Evolutionary conservation across 2,888 invertebrate species (phyloP).

Genomic region (Melipona beecheii): DNA sequence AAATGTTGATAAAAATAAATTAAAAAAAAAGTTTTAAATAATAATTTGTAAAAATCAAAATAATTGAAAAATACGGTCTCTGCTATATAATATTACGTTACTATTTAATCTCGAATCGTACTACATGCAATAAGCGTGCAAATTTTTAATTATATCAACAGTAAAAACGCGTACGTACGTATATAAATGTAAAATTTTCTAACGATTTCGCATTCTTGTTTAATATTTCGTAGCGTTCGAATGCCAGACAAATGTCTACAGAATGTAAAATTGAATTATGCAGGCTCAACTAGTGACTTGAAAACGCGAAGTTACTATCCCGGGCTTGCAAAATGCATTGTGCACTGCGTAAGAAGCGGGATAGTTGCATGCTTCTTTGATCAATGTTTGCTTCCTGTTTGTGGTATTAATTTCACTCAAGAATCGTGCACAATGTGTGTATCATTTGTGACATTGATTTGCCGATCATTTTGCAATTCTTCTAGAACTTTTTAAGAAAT

Average conservation of each 20-base stretch:
- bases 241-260: neutral
- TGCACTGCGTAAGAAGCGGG: slow-evolving; percentile 45
- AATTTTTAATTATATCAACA: neutral
- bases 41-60: neutral
- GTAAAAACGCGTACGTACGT: neutral
- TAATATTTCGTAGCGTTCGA: neutral
- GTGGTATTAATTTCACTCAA: slow-evolving; percentile 46
- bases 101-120: neutral
- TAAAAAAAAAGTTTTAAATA: neutral
- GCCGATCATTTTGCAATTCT: slow-evolving; percentile 33
- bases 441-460: slow-evolving; percentile 19
- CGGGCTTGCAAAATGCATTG: slow-evolving; percentile 7
- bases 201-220: neutral
- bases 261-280: neutral
- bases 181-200: neutral
- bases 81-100: neutral
- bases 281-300: slow-evolving; percentile 22
- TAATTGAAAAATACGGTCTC: neutral
- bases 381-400: slow-evolving; percentile 41
- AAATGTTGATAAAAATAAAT: neutral
- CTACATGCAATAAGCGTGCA: neutral
- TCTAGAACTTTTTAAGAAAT: slow-evolving; percentile 33
- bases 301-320: slow-evolving; percentile 16
- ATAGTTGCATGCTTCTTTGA: slow-evolving; percentile 33
- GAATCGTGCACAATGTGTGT: slow-evolving; percentile 26